phyloP scores from a whole-genome alignment of 2,113 vertebrate genomes.

The Sus scrofa region T2T-Sscrofa CM000814.6:78304501-78305000 shows the following conservation, averaged over 20 bases:
- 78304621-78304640: not conserved
- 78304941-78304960: conserved; percentile 76
- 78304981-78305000: conserved; percentile 82
- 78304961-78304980: conserved; percentile 82
- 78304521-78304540: not conserved
- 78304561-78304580: conserved; percentile 2
- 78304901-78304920: conserved; percentile 86
- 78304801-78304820: conserved; percentile 71
- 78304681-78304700: not conserved
- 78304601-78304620: not conserved
- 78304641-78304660: not conserved
- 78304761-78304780: conserved; percentile 60
- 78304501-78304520: not conserved
- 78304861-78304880: conserved; percentile 84
- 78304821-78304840: conserved; percentile 79
- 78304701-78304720: not conserved
- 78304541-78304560: not conserved
- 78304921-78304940: conserved; percentile 87
- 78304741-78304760: not conserved
- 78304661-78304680: not conserved
- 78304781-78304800: conserved; percentile 33
- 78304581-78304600: not conserved
- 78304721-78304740: not conserved
- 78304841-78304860: conserved; percentile 81
- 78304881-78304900: conserved; percentile 84